Evolutionary conservation across 2,113 vertebrate genomes (phyloP).

Genomic region (Xiphias gladius): DNA sequence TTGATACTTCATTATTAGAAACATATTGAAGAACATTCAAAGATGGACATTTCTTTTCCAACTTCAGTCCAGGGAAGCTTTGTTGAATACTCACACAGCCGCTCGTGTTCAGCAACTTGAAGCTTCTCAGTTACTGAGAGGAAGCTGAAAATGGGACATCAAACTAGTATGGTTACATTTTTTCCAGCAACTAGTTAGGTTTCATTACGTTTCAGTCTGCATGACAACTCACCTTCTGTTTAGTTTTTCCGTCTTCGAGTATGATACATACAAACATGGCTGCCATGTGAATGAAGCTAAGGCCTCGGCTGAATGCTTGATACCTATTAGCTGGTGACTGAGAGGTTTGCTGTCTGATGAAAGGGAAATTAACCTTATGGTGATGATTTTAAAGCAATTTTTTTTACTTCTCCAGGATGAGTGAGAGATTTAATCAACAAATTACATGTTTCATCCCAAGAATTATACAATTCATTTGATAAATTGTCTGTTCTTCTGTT

Average conservation of each 20-base stretch:
- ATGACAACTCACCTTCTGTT: not conserved
- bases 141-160: not conserved
- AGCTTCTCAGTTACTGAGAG: slow-evolving; percentile 3
- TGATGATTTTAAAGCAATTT: not conserved
- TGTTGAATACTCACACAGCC: not conserved
- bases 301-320: not conserved
- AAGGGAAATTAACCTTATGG: not conserved
- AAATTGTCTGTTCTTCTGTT: not conserved
- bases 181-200: not conserved
- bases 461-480: too few species aligned
- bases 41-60: too few species aligned
- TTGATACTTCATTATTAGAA: not conserved
- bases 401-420: not conserved
- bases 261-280: not conserved
- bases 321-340: not conserved
- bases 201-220: not conserved
- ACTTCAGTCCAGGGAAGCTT: not conserved
- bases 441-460: not conserved
- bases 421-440: slow-evolving; percentile 13
- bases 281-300: not conserved
- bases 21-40: not conserved
- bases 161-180: not conserved
- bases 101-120: not conserved
- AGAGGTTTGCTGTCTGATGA: not conserved
- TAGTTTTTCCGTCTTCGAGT: not conserved